phyloP scores from a whole-genome alignment of 2,888 invertebrate species.

The Parnassius smintheus region DNA sequence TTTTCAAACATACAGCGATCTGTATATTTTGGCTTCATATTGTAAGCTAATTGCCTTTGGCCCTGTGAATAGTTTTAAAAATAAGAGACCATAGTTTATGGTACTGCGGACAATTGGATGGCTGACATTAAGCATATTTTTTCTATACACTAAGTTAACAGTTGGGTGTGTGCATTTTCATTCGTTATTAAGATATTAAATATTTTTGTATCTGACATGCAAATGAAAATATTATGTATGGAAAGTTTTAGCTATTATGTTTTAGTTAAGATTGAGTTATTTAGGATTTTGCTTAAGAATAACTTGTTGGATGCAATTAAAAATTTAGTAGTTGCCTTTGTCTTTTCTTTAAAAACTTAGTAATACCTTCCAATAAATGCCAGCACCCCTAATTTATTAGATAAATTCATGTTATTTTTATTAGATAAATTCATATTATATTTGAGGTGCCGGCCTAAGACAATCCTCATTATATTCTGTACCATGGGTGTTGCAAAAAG shows the following conservation, averaged over 20 bases:
- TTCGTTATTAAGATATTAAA: constrained; percentile 68
- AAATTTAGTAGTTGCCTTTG: constrained; percentile 66
- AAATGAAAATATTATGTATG: constrained; percentile 57
- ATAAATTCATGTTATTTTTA: too few relatives aligned
- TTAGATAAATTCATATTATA: too few relatives aligned
- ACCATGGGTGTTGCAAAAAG: too few relatives aligned
- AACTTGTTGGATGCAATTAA: constrained; percentile 77
- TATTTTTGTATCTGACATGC: constrained; percentile 75
- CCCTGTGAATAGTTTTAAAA: constrained; percentile 68
- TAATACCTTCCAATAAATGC: neutral
- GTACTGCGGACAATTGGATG: constrained; percentile 56
- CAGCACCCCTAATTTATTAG: too few relatives aligned
- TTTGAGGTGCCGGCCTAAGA: too few relatives aligned
- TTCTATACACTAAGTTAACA: constrained; percentile 62
- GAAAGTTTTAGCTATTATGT: constrained; percentile 68
- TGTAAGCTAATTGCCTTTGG: constrained; percentile 58
- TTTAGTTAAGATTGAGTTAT: constrained; percentile 68
- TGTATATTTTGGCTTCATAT: constrained; percentile 65
- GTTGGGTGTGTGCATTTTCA: constrained; percentile 72
- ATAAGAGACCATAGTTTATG: constrained; percentile 56
- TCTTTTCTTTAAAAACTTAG: constrained; percentile 38
- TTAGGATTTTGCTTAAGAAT: constrained; percentile 73
- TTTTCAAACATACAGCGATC: constrained; percentile 53
- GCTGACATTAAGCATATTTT: constrained; percentile 52
- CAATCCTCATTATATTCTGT: too few relatives aligned